Conservation (phyloP, 2,113 vertebrate genomes). For the Salvelinus sp. region DNA sequence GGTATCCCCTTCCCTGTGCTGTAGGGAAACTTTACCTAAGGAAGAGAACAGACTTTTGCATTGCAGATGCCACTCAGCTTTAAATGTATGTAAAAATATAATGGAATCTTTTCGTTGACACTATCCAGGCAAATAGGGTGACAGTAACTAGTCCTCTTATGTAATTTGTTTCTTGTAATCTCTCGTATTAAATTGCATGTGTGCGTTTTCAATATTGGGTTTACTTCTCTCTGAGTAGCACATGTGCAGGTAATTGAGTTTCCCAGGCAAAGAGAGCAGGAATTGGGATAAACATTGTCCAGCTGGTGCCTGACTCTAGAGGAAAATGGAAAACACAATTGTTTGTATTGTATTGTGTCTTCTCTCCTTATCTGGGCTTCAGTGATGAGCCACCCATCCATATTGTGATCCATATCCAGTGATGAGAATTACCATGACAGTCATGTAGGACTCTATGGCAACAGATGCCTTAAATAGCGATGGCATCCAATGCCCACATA, state of each 20-base stretch:
- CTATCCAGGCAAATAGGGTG: not conserved
- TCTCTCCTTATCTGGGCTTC: not conserved
- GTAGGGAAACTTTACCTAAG: no score
- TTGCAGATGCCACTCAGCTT: not conserved
- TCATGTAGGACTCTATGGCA: not conserved
- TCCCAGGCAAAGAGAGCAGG: not conserved
- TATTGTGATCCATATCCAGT: not conserved
- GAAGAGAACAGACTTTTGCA: not conserved
- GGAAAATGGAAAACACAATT: not conserved
- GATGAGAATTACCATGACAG: not conserved
- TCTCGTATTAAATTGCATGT: not conserved
- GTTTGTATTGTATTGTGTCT: not conserved
- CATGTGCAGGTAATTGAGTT: conserved; percentile 10
- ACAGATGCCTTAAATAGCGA: not conserved
- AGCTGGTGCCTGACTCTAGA: conserved; percentile 1
- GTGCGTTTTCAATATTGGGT: not conserved
- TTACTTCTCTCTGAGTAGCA: not conserved
- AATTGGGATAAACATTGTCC: not conserved
- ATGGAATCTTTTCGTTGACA: not conserved
- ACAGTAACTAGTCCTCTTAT: not conserved
- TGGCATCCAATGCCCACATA: no score
- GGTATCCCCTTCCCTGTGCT: no score
- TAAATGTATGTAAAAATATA: not conserved
- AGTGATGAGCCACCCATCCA: not conserved
- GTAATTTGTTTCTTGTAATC: not conserved